Conservation (phyloP, 2,888 invertebrate species). For the Toxonevra muliebris region DNA sequence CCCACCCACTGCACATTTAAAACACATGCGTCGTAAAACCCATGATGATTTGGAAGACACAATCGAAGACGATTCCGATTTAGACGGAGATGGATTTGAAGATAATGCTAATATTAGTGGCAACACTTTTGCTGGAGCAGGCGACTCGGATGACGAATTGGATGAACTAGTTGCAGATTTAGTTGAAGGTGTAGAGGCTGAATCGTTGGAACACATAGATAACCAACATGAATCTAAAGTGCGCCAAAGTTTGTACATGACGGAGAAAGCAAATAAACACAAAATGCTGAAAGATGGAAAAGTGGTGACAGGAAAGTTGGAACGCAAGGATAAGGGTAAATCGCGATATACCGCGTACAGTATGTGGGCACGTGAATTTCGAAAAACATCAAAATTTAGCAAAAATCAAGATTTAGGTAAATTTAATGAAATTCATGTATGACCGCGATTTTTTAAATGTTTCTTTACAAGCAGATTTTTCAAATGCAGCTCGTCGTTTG, state of each 20-base stretch:
- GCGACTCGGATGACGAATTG: conserved; percentile 53
- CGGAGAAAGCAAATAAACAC: conserved; percentile 81
- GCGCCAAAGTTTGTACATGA: conserved; percentile 73
- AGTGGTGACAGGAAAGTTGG: conserved; percentile 73
- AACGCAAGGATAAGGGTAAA: conserved; percentile 83
- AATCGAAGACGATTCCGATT: conserved; percentile 41
- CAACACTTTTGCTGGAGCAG: conserved; percentile 46
- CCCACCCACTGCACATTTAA: conserved; percentile 16
- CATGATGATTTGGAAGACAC: conserved; percentile 42
- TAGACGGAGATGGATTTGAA: conserved; percentile 43
- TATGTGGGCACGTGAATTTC: conserved; percentile 87
- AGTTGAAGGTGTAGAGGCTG: conserved; percentile 55
- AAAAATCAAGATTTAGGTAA: conserved; percentile 49
- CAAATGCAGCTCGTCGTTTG: conserved; percentile 82
- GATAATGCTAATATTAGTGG: conserved; percentile 47
- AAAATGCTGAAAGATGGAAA: conserved; percentile 74
- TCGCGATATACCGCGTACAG: conserved; percentile 88
- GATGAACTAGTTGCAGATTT: conserved; percentile 58
- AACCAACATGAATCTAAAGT: conserved; percentile 55
- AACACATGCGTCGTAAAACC: conserved; percentile 36
- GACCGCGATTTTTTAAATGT: not conserved
- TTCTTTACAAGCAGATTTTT: conserved; percentile 71
- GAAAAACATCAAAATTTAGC: conserved; percentile 67
- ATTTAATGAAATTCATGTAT: conserved; percentile 1
- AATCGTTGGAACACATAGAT: conserved; percentile 37